Evolutionary conservation across 2,888 invertebrate genomes (phyloP).

Genomic region (Hirtodrosophila confusa): DNA sequence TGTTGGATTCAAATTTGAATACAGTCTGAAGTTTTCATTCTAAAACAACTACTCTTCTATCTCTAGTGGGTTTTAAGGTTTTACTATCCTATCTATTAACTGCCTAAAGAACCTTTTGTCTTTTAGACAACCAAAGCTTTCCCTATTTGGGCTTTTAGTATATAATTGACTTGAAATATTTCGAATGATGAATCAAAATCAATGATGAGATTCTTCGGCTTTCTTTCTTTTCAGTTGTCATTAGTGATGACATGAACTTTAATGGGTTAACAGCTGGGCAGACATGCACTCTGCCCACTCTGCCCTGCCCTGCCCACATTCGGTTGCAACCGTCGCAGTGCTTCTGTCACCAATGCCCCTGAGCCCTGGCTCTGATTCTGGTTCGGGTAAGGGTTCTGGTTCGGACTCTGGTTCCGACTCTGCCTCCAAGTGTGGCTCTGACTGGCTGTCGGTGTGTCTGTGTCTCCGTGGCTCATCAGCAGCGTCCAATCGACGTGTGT

Average conservation of each 20-base stretch:
- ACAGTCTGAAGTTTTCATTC: no score
- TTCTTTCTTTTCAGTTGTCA: conserved; percentile 3
- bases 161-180: no score
- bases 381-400: no score
- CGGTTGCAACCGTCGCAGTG: conserved; percentile 42
- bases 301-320: conserved; percentile 40
- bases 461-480: conserved; percentile 54
- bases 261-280: conserved; percentile 45
- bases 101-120: not conserved
- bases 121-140: not conserved
- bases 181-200: conserved; percentile 16
- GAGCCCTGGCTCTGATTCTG: conserved; percentile 20
- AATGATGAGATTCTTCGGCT: not conserved
- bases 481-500: conserved; percentile 60
- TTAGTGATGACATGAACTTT: conserved; percentile 36
- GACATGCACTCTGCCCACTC: conserved; percentile 25
- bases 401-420: conserved; percentile 7
- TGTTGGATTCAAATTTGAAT: no score
- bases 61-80: no score
- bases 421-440: conserved; percentile 13
- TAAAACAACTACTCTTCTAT: no score
- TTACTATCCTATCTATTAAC: no score
- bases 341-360: conserved; percentile 70
- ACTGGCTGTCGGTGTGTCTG: conserved; percentile 8
- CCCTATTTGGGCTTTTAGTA: no score